Evolutionary conservation across 2,113 vertebrate genomes (phyloP).

Genomic region (Isichthys henryi): DNA sequence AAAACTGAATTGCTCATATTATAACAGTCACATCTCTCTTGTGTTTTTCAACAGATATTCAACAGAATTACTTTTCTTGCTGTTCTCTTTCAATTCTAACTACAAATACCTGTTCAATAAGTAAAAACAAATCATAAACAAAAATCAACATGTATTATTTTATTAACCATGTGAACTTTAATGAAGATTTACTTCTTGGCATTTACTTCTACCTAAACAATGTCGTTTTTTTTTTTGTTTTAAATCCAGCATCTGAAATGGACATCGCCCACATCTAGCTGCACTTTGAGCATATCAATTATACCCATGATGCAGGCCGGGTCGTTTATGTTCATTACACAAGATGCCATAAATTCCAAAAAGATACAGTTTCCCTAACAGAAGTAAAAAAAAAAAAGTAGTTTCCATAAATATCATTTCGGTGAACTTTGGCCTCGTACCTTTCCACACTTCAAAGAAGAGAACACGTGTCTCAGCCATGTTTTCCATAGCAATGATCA

Average conservation of each 20-base stretch:
- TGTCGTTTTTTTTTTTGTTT: background rate
- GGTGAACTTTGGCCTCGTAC: background rate
- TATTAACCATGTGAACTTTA: background rate
- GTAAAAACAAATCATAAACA: background rate
- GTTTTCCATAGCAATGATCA: background rate
- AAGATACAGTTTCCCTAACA: background rate
- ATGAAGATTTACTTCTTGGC: background rate
- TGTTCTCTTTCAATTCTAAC: background rate
- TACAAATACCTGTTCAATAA: background rate
- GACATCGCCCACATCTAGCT: background rate
- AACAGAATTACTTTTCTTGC: background rate
- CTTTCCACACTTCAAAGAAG: background rate
- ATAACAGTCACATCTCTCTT: background rate
- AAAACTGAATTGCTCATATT: background rate
- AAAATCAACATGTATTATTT: background rate
- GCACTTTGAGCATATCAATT: background rate
- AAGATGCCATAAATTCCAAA: background rate
- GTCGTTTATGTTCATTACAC: background rate
- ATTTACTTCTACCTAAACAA: background rate
- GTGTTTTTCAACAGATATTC: background rate
- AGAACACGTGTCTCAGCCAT: background rate
- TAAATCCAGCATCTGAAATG: background rate
- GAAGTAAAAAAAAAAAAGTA: background rate
- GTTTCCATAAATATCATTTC: background rate
- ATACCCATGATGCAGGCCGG: background rate